phyloP scores from a whole-genome alignment of 2,797 vertebrate genomes.

The Adrianichthys oophorus region DNA sequence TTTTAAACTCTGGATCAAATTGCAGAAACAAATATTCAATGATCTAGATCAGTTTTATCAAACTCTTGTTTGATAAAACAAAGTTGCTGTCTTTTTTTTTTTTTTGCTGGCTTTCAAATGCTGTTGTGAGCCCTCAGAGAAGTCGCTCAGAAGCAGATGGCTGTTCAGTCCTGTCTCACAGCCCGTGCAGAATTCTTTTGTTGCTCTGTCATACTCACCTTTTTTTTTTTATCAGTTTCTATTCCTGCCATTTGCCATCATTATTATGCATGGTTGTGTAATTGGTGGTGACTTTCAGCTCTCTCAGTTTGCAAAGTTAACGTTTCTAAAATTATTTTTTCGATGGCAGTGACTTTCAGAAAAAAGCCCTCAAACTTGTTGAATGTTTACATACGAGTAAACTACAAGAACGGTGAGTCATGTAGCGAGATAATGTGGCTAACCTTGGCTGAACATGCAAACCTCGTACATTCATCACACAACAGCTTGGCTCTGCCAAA shows the following conservation, averaged over 20 bases:
- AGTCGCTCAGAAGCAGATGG: conserved; percentile 63
- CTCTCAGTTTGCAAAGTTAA: no score
- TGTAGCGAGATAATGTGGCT: not conserved
- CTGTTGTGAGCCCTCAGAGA: conserved; percentile 43
- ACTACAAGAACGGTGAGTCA: conserved; percentile 8
- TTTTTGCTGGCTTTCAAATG: conserved; percentile 17
- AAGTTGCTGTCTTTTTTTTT: conserved; percentile 19
- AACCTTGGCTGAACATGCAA: conserved; percentile 16
- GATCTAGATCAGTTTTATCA: conserved; percentile 5
- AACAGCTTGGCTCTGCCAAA: conserved; percentile 42
- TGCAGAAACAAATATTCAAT: no score
- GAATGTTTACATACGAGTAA: not conserved
- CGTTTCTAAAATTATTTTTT: no score
- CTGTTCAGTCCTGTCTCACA: conserved; percentile 52
- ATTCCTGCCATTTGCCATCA: conserved; percentile 4
- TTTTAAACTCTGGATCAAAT: no score
- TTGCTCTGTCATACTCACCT: conserved; percentile 28
- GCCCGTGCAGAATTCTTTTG: conserved; percentile 46
- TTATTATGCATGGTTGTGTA: not conserved
- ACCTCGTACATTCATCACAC: conserved; percentile 3
- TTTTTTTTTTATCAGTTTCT: conserved; percentile 1
- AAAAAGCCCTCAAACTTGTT: not conserved
- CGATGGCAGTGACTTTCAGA: not conserved
- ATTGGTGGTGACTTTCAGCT: no score
- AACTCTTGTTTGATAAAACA: conserved; percentile 20